Conservation (phyloP, 2,888 invertebrate species). For the Sipha maydis region DNA sequence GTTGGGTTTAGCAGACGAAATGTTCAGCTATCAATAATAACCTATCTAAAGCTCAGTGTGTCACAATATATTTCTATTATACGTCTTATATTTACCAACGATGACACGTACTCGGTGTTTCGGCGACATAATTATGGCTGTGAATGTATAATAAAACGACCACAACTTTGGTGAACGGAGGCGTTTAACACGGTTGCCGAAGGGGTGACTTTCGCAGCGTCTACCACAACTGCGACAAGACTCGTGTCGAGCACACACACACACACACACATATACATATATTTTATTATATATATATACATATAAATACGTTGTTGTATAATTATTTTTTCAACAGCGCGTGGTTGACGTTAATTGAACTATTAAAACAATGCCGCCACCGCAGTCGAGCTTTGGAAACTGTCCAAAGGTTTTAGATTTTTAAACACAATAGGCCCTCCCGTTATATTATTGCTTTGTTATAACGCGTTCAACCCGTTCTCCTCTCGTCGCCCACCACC, state of each 20-base stretch:
- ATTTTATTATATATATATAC: not conserved
- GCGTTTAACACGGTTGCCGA: not conserved
- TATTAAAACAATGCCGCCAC: conserved; percentile 43
- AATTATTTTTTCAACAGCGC: conserved; percentile 31
- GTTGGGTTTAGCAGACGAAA: no score
- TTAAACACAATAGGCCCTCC: conserved; percentile 32
- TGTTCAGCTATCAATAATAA: no score
- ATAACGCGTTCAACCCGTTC: conserved; percentile 28
- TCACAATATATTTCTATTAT: no score
- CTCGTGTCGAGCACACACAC: not conserved
- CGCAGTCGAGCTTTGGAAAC: conserved; percentile 31
- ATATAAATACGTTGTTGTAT: not conserved
- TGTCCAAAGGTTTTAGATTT: conserved; percentile 33
- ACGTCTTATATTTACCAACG: no score
- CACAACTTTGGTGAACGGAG: no score
- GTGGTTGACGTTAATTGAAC: conserved; percentile 53
- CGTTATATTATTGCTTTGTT: conserved; percentile 49
- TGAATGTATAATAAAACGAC: no score
- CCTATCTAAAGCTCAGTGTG: no score
- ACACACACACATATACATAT: no score
- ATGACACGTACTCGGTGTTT: no score
- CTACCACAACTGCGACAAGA: not conserved
- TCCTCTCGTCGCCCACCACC: not conserved
- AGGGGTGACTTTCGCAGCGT: not conserved
- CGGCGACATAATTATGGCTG: no score